Evolutionary conservation across 2,113 vertebrate genomes (phyloP).

Genomic region (Agapornis roseicollis): DNA sequence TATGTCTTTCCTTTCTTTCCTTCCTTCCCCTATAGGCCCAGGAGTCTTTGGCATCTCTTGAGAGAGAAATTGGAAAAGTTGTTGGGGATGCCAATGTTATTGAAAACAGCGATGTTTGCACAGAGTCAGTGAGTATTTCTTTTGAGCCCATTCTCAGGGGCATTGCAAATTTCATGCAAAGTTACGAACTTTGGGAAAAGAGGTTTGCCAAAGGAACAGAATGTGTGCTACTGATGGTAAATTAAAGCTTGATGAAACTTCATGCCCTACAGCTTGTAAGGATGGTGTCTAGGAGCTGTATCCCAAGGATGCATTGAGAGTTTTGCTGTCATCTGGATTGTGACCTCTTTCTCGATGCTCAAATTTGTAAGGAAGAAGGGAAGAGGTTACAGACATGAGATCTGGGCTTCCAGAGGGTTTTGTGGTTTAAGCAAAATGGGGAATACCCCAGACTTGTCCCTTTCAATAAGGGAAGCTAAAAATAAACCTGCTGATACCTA

Average conservation of each 20-base stretch:
- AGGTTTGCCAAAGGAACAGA: neutral
- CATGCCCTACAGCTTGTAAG: neutral
- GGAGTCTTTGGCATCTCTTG: constrained; percentile 90
- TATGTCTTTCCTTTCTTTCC: neutral
- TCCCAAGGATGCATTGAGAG: neutral
- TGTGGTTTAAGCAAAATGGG: neutral
- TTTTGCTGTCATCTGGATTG: neutral
- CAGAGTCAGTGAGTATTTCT: constrained; percentile 79
- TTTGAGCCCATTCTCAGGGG: neutral
- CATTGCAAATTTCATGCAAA: neutral
- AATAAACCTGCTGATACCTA: neutral
- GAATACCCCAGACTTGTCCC: neutral
- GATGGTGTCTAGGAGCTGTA: neutral
- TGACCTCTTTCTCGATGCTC: neutral
- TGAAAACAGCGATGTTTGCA: constrained; percentile 86
- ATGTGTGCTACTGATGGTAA: neutral
- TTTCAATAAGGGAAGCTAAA: neutral
- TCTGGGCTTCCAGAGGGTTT: neutral
- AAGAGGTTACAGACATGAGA: neutral
- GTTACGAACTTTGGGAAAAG: neutral
- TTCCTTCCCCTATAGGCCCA: constrained; percentile 80
- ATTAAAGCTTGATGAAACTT: neutral
- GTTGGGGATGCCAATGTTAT: constrained; percentile 83
- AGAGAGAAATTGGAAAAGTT: constrained; percentile 88
- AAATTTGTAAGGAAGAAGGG: neutral